phyloP scores from a whole-genome alignment of 2,797 vertebrate species.

The Cuniculus paca region DNA sequence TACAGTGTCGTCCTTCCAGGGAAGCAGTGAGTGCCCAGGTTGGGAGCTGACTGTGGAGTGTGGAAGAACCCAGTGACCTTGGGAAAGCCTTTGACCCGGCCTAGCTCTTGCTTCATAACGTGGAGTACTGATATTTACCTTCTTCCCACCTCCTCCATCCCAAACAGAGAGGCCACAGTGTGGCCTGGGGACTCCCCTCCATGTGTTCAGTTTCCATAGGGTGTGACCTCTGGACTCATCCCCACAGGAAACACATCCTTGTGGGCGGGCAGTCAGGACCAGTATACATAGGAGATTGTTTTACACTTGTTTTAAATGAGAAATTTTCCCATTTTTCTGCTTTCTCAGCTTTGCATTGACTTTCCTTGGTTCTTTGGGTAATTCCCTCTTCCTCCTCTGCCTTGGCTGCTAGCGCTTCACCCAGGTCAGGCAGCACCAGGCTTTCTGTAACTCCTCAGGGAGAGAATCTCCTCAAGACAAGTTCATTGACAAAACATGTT shows the following conservation, averaged over 20 bases:
- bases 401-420: background rate
- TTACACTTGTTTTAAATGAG: constrained; percentile 76
- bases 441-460: constrained; percentile 58
- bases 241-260: constrained; percentile 15
- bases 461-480: constrained; percentile 36
- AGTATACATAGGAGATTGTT: constrained; percentile 38
- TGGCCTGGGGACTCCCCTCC: background rate
- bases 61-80: background rate
- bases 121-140: background rate
- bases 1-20: rapidly evolving
- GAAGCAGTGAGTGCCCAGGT: rapidly evolving
- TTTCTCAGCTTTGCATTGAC: constrained; percentile 79
- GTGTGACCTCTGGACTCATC: constrained; percentile 50
- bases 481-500: constrained; percentile 73
- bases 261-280: background rate
- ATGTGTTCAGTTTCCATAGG: background rate
- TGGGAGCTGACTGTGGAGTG: rapidly evolving
- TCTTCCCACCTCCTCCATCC: background rate
- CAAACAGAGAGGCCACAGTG: background rate
- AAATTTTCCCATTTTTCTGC: constrained; percentile 63
- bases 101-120: background rate
- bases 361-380: constrained; percentile 79
- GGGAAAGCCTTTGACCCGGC: background rate
- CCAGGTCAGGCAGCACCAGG: background rate
- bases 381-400: background rate